Conservation (phyloP, 2,113 vertebrate species). For the Alouatta palliata region DNA sequence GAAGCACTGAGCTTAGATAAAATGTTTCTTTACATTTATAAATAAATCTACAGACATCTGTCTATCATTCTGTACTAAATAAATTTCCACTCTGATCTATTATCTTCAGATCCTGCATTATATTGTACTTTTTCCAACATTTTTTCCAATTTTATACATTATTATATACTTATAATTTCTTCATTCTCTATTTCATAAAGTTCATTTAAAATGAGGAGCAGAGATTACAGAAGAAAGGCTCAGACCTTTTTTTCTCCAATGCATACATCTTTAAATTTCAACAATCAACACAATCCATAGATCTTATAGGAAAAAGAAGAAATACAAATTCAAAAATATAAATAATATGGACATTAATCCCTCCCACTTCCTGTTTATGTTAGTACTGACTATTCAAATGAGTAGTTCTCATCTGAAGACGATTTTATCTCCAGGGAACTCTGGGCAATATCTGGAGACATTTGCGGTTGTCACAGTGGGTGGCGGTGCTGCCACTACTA, state of each 20-base stretch:
- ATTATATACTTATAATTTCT: background rate
- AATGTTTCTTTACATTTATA: background rate
- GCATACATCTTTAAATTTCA: background rate
- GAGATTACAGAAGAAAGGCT: background rate
- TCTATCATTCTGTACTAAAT: background rate
- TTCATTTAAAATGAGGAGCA: background rate
- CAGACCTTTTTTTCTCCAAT: background rate
- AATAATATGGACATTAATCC: background rate
- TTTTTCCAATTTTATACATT: background rate
- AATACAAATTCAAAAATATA: background rate
- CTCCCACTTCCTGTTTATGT: background rate
- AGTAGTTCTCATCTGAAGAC: background rate
- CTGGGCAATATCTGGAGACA: background rate
- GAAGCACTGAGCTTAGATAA: background rate
- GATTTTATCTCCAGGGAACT: too few relatives aligned
- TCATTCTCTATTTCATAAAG: background rate
- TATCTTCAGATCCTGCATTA: background rate
- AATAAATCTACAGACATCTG: background rate
- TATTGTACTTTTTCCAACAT: background rate
- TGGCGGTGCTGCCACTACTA: rapidly evolving
- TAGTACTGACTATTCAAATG: background rate
- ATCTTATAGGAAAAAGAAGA: background rate
- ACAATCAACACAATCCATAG: background rate
- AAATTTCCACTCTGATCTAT: background rate
- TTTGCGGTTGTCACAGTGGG: rapidly evolving